Percentiles rank a stretch among this genome's conserved stretches.
These are phyloP conservation scores for Lacanobia wlatinum DNA, from an alignment of 2,888 invertebrate genomes.

Conservation along the genomic window DNA sequence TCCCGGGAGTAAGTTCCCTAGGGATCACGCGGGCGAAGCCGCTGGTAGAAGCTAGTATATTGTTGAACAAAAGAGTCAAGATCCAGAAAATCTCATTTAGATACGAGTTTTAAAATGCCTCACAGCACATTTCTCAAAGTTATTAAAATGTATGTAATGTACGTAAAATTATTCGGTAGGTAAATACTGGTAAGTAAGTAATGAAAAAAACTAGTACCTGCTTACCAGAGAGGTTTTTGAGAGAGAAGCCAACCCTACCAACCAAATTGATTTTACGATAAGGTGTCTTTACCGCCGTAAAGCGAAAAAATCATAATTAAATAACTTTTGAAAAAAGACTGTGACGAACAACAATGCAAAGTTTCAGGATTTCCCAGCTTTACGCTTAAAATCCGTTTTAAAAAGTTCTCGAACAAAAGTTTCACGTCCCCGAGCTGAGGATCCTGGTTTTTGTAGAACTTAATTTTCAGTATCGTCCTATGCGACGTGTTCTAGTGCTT, in stretches of 20 bases:
- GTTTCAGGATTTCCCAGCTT: slow-evolving; percentile 33
- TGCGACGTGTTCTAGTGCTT: slow-evolving; percentile 13
- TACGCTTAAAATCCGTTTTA: slow-evolving; percentile 35
- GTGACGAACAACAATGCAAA: slow-evolving; percentile 8
- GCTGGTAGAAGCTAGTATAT: background rate
- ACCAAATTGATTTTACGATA: too few relatives aligned
- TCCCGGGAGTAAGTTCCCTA: too few relatives aligned
- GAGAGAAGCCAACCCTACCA: too few relatives aligned
- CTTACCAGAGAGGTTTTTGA: too few relatives aligned
- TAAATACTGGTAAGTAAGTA: too few relatives aligned
- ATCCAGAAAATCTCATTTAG: background rate
- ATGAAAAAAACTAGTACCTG: too few relatives aligned
- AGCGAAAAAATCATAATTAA: background rate
- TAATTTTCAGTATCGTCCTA: slow-evolving; percentile 24
- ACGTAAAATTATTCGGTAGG: too few relatives aligned
- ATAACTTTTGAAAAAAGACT: slow-evolving; percentile 15
- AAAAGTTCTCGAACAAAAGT: slow-evolving; percentile 47
- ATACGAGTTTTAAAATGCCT: background rate
- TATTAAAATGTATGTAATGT: background rate
- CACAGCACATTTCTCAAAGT: background rate
- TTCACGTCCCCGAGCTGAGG: slow-evolving; percentile 14
- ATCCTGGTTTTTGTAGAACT: slow-evolving; percentile 31
- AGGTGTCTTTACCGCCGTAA: background rate
- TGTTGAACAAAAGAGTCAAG: background rate
- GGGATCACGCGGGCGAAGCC: too few relatives aligned